A percentile compares a stretch with the other conserved stretches of the same genome.
These are phyloP conservation scores for Synaphobranchus kaupii DNA, from an alignment of 2,797 vertebrate genomes.

Conservation along the genomic window DNA sequence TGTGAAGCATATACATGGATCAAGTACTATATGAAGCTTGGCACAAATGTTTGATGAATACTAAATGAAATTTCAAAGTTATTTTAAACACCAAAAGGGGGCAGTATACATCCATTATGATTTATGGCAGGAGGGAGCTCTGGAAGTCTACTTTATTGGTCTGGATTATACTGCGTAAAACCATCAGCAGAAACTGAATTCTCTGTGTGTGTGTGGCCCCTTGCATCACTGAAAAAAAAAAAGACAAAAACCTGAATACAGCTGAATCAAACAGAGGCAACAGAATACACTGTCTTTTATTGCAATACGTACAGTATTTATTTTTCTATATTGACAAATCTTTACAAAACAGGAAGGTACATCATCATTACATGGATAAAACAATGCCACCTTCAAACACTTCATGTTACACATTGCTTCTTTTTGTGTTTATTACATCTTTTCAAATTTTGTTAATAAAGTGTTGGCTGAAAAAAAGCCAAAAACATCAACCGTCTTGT, in stretches of 20 bases:
- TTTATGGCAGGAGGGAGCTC: not conserved
- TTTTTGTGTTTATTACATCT: conserved; percentile 15
- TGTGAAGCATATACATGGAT: not conserved
- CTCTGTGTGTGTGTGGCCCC: not conserved
- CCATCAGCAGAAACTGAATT: not conserved
- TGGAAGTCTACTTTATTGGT: not conserved
- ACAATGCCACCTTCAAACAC: conserved; percentile 51
- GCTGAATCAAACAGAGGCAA: conserved; percentile 4
- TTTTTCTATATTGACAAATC: conserved; percentile 71
- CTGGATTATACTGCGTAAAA: not conserved
- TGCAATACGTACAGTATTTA: conserved; percentile 58
- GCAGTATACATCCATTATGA: conserved; percentile 7
- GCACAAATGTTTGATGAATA: not conserved
- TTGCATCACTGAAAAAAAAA: not conserved
- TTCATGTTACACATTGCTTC: conserved; percentile 31
- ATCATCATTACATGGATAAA: conserved; percentile 60
- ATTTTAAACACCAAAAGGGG: conserved; percentile 9
- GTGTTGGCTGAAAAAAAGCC: conserved; percentile 26
- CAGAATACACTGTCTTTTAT: conserved; percentile 17
- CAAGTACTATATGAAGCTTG: not conserved
- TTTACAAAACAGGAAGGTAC: conserved; percentile 68
- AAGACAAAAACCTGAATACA: not conserved
- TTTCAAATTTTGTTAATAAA: conserved; percentile 17
- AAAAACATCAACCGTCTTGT: conserved; percentile 8
- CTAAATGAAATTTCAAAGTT: not conserved